phyloP scores from a whole-genome alignment of 2,113 vertebrate species.

The Hyperoodon ampullatus region DNA sequence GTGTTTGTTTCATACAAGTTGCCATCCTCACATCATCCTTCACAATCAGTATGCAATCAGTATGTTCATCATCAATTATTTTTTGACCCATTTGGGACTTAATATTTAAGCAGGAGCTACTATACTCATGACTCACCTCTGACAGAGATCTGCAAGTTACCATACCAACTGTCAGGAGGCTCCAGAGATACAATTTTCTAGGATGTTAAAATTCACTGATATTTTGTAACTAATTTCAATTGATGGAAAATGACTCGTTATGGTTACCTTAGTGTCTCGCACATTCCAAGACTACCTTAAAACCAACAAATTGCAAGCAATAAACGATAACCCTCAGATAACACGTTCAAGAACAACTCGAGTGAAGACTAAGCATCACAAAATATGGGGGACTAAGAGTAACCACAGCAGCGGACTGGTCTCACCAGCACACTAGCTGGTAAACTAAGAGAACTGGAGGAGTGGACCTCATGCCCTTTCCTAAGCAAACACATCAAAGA shows the following conservation, averaged over 20 bases:
- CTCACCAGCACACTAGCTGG: neutral
- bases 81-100: neutral
- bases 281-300: neutral
- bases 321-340: neutral
- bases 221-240: constrained; percentile 34
- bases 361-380: neutral
- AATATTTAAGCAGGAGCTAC: neutral
- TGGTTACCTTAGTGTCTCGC: neutral
- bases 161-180: neutral
- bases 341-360: neutral
- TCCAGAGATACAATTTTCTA: neutral
- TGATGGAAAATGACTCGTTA: neutral
- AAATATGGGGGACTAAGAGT: neutral
- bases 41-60: neutral
- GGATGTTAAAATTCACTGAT: neutral
- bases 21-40: neutral
- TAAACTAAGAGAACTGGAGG: neutral
- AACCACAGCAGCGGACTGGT: neutral
- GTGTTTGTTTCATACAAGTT: neutral
- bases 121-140: constrained; percentile 9
- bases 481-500: constrained; percentile 5
- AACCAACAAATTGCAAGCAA: neutral
- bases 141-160: constrained; percentile 35
- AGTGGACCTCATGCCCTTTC: neutral
- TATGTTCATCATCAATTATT: neutral